Evolutionary conservation across 1,140 invertebrate species (phyloP), one percentile per base, ranked within the genome.

Genomic region (Drosophila ambigua): DNA sequence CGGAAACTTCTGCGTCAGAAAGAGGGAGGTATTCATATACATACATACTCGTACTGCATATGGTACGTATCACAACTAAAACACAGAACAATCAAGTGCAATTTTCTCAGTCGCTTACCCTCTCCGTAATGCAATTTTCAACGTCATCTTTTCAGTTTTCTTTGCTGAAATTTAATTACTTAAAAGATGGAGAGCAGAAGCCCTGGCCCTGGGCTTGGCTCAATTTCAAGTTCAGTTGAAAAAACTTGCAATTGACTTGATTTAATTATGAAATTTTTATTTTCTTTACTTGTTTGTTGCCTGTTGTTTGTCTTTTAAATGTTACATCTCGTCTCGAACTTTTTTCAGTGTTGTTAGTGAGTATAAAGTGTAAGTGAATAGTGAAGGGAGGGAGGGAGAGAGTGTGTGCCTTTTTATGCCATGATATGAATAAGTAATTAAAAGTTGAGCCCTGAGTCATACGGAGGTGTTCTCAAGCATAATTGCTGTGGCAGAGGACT

Each of bases 221-320:
- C 68, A 74, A 62, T 71, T 81, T 74, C 79, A 82, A 71, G 79
- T 74, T 67, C 79, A 82, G 46, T 46, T 52, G 24, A 78, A 73
- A 39, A 64, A 58, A 43, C 50, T 64, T 69, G 66, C 66, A 69
- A 69, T 83, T 74, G 59, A 45, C 60, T 82, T 82, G 63, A 82
- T 73, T 82, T 71, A 83, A 82, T 82, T 82, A 65, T 61, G 55
- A 28, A 57, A 69, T 69, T 69, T 69, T 69, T 69, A 35, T 58
- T 58, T 69, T 69, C 11, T 35, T 23, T 23, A 28, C 39, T 55
- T 72, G 51, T 44, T 60, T 52, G 24, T 49, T 53, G 45, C 61
- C 50, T 50, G 20, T 15, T 67, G 41, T 54, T 43, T 26, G 24
- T 59, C 49, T 13, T 35, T 69, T 50, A 69, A 57, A 58, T 58